A percentile compares a stretch with the other conserved stretches of the same genome.
Evolutionary conservation across 2,113 vertebrate species (phyloP).

Genomic region (Trogon surrucura): DNA sequence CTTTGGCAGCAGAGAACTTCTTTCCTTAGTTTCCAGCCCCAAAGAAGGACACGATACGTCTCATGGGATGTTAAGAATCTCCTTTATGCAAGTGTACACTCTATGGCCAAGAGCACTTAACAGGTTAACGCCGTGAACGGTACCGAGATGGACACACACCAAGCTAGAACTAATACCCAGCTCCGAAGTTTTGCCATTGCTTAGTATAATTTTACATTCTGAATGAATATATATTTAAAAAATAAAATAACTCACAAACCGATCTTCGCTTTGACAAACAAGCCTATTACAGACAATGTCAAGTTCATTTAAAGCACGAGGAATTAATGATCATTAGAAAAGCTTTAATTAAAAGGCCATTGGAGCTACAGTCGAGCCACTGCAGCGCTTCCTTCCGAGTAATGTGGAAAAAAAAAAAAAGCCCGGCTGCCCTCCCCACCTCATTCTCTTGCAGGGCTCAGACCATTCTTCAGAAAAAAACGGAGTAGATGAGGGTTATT

Average conservation of each 20-base stretch:
- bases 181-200: background rate
- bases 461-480: background rate
- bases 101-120: slow-evolving; percentile 56
- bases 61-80: background rate
- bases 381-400: background rate
- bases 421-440: background rate
- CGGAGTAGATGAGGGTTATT: slow-evolving; percentile 74
- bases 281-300: slow-evolving; percentile 40
- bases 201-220: slow-evolving; percentile 60
- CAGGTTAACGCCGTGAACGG: slow-evolving; percentile 21
- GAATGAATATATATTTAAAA: slow-evolving; percentile 52
- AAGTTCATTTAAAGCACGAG: slow-evolving; percentile 27
- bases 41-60: background rate
- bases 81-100: slow-evolving; percentile 47
- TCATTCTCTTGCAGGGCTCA: background rate
- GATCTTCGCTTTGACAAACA: slow-evolving; percentile 24
- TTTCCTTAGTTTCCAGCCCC: background rate
- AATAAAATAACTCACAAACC: slow-evolving; percentile 4
- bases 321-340: slow-evolving; percentile 56
- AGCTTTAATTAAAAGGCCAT: slow-evolving; percentile 53
- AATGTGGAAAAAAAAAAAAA: background rate
- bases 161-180: slow-evolving; percentile 15
- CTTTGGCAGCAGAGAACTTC: background rate
- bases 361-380: background rate
- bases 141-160: slow-evolving; percentile 24